Percentiles rank a stretch among this genome's conserved stretches.
Conservation (phyloP, 2,888 invertebrate species). For the Drosophila hamatofila region DNA sequence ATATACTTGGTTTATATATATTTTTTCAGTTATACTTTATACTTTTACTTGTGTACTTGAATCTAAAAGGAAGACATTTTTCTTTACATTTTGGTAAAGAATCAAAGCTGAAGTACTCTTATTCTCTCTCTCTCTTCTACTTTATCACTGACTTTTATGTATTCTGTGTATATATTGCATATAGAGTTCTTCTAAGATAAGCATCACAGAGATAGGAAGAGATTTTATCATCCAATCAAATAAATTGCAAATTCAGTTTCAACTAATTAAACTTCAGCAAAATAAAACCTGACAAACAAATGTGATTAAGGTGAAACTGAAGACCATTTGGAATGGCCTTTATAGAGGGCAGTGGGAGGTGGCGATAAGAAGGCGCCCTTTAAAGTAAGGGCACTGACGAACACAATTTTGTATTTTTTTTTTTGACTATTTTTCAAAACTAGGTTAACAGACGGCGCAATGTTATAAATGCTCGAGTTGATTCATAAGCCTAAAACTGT, state of each 20-base stretch:
- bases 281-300: background rate
- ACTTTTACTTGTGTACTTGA: too few species aligned
- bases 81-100: too few species aligned
- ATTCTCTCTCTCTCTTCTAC: too few species aligned
- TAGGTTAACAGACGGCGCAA: constrained; percentile 70
- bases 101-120: too few species aligned
- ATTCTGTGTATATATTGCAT: too few species aligned
- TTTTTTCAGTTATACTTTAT: too few species aligned
- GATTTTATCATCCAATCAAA: background rate
- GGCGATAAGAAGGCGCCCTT: constrained; percentile 44
- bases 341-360: constrained; percentile 17
- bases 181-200: background rate
- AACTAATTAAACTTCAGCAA: background rate
- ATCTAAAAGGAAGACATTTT: too few species aligned
- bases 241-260: constrained; percentile 34
- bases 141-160: too few species aligned
- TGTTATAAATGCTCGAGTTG: constrained; percentile 52
- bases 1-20: too few species aligned
- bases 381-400: constrained; percentile 41
- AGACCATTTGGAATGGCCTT: constrained; percentile 38
- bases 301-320: constrained; percentile 53
- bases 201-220: background rate
- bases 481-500: constrained; percentile 78
- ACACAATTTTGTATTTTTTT: constrained; percentile 10
- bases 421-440: constrained; percentile 59